Base-by-base conservation (phyloP, 2,797 vertebrate genomes). In the Sylvilagus floridanus region DNA sequence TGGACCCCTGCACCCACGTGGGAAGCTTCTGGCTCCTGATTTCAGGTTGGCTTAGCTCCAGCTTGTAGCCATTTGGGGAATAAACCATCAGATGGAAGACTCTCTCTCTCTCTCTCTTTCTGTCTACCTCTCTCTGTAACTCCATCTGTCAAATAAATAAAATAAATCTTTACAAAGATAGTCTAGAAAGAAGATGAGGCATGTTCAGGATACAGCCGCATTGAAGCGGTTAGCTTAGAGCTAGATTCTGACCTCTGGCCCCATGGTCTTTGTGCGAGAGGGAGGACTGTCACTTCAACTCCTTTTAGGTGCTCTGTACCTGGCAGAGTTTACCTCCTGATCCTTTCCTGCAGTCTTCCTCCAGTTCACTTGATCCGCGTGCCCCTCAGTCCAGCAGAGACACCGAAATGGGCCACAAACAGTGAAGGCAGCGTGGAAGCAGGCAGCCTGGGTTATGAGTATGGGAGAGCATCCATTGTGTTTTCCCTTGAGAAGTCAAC, bases 171-270 rank as follows among this genome's bases (percentile, higher is more conserved):
- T 47, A 6, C 0, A 4, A 32, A 69, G 50, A 19, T 76, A 37
- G 79, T 50, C 17, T 16, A 76, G 10, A 35, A 47, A 87, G 7
- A 54, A 54, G 32, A 75, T 75, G 63, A 69, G 62, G 4, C 37
- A 0, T 24, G 8, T 0, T 28, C 35, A 50, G 4, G 19, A 2
- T 21, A 83, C n/a, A 26, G 35, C 19, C 2, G 30, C 47, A 4
- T 9, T 0, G 14, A 37, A 42, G 60, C 16, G 35, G 26, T 47
- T 66, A 24, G 26, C 30, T 14, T 6, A 42, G n/a, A 87, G 57
- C 13, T 65, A 17, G 9, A n/a, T 22, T 35, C n/a, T 57, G 65
- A 63, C 47, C 19, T 60, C 24, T 2, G 13, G 11, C 28, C 54
- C 71, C 68, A 5, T 35, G n/a, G 13, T 32, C 37, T 63, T 42